Conservation (phyloP, 1,140 invertebrate genomes). For the Aphaenogaster floridana region DNA sequence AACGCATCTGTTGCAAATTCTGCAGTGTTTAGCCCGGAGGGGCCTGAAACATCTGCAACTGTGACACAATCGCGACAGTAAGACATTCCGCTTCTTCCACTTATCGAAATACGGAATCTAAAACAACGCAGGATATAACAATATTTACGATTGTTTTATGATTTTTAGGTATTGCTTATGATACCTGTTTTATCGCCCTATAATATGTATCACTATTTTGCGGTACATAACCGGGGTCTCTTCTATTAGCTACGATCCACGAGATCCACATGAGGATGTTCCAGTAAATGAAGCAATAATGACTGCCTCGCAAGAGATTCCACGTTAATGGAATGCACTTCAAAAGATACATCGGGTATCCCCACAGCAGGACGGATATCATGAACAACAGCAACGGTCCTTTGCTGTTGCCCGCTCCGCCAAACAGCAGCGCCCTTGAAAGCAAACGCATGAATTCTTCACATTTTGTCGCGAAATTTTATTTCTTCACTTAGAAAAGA, state of each 20-base stretch:
- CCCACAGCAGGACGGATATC: slow-evolving; percentile 95
- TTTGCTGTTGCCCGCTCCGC: slow-evolving; percentile 96
- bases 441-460: neutral
- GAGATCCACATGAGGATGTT: slow-evolving; percentile 97
- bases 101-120: slow-evolving; percentile 95
- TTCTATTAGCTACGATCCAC: slow-evolving; percentile 95
- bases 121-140: slow-evolving; percentile 39
- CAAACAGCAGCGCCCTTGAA: slow-evolving; percentile 93
- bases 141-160: neutral
- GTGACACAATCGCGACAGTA: slow-evolving; percentile 95
- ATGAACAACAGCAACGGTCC: slow-evolving; percentile 95
- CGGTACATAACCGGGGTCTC: slow-evolving; percentile 96
- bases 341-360: slow-evolving; percentile 97
- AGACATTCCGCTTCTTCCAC: slow-evolving; percentile 95
- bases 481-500: neutral
- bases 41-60: slow-evolving; percentile 96
- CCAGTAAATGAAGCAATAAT: slow-evolving; percentile 96
- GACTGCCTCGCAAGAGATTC: slow-evolving; percentile 93
- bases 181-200: slow-evolving; percentile 93
- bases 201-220: slow-evolving; percentile 96
- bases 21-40: slow-evolving; percentile 95
- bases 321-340: slow-evolving; percentile 96
- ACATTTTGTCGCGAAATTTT: neutral
- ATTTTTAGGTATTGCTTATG: neutral
- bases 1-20: slow-evolving; percentile 96